Base-by-base conservation (phyloP, 1,140 invertebrate species). In the Potamilus streckersoni region DNA sequence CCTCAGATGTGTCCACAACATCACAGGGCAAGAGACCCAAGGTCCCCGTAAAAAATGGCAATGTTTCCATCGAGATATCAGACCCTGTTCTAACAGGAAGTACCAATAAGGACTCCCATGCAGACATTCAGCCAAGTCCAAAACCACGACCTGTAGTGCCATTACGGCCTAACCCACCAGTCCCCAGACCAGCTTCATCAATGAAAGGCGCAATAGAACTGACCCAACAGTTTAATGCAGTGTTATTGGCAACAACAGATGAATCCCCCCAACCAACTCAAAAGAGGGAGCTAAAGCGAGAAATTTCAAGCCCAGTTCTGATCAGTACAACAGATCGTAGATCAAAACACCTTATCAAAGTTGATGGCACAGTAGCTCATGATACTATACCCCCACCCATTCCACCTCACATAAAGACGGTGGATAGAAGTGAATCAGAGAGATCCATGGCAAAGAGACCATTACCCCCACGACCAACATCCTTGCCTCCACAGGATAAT, bases 291-390 rank as follows among this genome's bases (percentile, higher is more conserved):
- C 56, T 77, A 55, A 77, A 63, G 15, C 67, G 75, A 62, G 68
- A 77, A 19, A 77, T 77, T 15, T 77, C 75, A 17, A 77, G 56
- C 38, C 75, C 75, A 57, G 70, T 77, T 11, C 56, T 77, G n/a
- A 77, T 77, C 12, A 77, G 75, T 67, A 77, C 75, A 67, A 77
- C 75, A 31, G 75, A 77, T 59, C 60, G 75, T 59, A 59, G 75
- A 65, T 77, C 75, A 15, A 77, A 72, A 69, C 75, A 77, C 67
- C 70, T 77, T 12, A 64, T 77, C 11, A 77, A 72, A 57, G 20
- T 72, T 2, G 75, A 77, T 17, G 73, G 31, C 68, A 12, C 57
- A 19, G 58, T 65, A 5, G 65, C 61, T n/a, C 20, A 66, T 3
- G 19, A 56, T 20, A 49, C 19, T 19, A 2, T 60, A 57, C 61